phyloP scores from a whole-genome alignment of 2,888 invertebrate genomes.

The Salticus scenicus region DNA sequence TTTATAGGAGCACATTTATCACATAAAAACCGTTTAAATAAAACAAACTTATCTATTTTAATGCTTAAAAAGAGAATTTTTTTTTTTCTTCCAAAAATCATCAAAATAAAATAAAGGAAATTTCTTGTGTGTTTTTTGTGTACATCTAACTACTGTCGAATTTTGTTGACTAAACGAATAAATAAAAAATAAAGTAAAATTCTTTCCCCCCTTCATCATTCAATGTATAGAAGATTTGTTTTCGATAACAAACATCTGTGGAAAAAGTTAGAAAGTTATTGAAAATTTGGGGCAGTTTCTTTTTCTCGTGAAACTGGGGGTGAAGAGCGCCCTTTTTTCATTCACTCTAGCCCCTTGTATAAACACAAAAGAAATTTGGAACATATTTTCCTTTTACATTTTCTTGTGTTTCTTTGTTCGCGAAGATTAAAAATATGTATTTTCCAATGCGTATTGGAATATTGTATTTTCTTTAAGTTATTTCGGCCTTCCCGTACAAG shows the following conservation, averaged over 20 bases:
- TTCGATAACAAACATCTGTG: conserved; percentile 16
- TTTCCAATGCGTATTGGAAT: conserved; percentile 8
- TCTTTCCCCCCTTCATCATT: neutral
- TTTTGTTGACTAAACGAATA: neutral
- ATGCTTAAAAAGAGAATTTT: no score
- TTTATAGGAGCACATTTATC: no score
- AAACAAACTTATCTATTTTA: no score
- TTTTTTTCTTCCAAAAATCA: no score
- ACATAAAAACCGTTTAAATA: no score
- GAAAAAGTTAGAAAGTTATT: conserved; percentile 19
- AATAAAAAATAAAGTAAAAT: neutral
- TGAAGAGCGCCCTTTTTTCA: no score
- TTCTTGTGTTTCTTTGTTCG: neutral
- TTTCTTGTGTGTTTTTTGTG: neutral
- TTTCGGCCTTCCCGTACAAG: neutral
- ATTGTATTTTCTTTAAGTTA: conserved; percentile 15
- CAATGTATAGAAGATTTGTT: conserved; percentile 2
- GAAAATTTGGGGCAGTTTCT: conserved; percentile 3
- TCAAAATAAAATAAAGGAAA: neutral
- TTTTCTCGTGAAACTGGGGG: no score
- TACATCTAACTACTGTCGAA: neutral
- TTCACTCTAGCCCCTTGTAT: neutral
- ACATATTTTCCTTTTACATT: neutral
- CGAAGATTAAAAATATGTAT: conserved; percentile 12
- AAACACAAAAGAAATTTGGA: conserved; percentile 14